Evolutionary conservation across 2,888 invertebrate genomes (phyloP).

Genomic region (Lycia hirtaria): DNA sequence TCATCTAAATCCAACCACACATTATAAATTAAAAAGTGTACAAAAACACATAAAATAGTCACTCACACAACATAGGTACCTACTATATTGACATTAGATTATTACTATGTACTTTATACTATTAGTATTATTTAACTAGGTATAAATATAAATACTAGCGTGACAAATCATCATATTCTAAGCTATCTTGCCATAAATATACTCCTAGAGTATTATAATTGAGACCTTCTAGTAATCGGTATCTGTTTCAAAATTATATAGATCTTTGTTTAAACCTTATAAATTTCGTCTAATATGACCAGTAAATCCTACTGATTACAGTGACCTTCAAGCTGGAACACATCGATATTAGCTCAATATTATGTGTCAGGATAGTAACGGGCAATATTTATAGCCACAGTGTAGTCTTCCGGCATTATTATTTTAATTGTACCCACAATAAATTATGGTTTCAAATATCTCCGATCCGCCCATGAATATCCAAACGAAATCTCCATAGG

Average conservation of each 20-base stretch:
- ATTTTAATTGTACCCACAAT: constrained; percentile 41
- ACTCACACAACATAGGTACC: no score
- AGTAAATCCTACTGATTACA: constrained; percentile 1
- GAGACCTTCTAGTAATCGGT: not conserved
- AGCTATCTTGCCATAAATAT: no score
- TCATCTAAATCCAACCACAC: no score
- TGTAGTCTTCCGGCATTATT: constrained; percentile 10
- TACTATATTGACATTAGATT: no score
- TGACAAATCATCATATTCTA: no score
- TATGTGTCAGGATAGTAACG: not conserved
- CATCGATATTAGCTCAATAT: not conserved
- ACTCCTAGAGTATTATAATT: no score
- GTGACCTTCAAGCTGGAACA: constrained; percentile 1
- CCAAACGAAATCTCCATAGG: constrained; percentile 56
- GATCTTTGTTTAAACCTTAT: not conserved
- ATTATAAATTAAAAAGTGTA: no score
- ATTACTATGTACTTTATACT: no score
- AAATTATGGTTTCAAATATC: constrained; percentile 51
- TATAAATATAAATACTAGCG: no score
- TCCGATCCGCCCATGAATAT: constrained; percentile 59
- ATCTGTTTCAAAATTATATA: not conserved
- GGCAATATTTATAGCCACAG: constrained; percentile 2
- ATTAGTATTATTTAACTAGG: no score
- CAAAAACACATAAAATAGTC: no score
- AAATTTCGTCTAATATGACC: not conserved